phyloP scores from a whole-genome alignment of 2,113 vertebrate genomes.

The Myiopsitta monachus region DNA sequence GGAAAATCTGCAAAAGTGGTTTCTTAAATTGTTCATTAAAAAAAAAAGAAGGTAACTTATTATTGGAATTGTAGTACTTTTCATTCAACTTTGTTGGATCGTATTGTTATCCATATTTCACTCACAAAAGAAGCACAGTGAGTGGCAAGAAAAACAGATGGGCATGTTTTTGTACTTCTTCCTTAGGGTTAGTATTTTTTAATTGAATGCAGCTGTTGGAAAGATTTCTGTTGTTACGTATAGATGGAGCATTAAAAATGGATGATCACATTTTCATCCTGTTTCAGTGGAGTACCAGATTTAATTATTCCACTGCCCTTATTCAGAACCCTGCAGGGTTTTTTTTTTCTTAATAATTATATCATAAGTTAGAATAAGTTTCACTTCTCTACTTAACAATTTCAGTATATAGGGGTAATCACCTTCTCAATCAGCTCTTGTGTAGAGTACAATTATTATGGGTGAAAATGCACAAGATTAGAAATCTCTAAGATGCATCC shows the following conservation, averaged over 20 bases:
- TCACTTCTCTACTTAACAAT: not conserved
- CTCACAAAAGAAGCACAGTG: conserved; percentile 49
- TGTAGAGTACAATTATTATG: not conserved
- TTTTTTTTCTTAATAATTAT: not conserved
- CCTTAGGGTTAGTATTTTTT: conserved; percentile 73
- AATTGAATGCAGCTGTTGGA: conserved; percentile 70
- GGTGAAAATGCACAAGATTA: not conserved
- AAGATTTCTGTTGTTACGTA: conserved; percentile 53
- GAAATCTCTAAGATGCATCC: not conserved
- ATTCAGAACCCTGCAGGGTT: not conserved
- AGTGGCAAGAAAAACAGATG: conserved; percentile 62
- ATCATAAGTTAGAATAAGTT: not conserved
- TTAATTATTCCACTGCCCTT: conserved; percentile 56
- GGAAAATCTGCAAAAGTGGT: conserved; percentile 58
- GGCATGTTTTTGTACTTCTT: conserved; percentile 53
- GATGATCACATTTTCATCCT: conserved; percentile 38
- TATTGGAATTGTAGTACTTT: conserved; percentile 50
- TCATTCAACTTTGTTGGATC: conserved; percentile 39
- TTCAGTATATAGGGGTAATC: not conserved
- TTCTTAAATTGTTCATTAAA: conserved; percentile 32
- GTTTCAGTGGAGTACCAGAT: conserved; percentile 9
- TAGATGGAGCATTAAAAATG: conserved; percentile 32
- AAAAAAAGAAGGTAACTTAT: conserved; percentile 6
- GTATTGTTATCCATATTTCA: conserved; percentile 49
- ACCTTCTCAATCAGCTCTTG: not conserved